Conservation (phyloP, 2,888 invertebrate genomes). For the Drosophila seclusa region DNA sequence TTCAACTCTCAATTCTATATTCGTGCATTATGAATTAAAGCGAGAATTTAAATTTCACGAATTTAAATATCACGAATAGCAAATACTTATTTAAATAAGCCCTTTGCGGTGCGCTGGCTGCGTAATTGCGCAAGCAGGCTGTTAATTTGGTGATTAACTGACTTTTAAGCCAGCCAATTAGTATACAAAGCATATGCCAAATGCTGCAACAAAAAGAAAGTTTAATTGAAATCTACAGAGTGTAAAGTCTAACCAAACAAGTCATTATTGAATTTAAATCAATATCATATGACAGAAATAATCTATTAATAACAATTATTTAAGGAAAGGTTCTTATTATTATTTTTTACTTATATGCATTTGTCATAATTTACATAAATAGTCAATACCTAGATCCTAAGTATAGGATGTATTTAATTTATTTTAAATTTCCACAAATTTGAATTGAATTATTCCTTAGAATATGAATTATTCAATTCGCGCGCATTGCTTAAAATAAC, state of each 20-base stretch:
- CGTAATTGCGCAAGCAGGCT: slow-evolving; percentile 37
- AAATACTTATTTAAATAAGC: slow-evolving; percentile 20
- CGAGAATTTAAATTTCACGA: slow-evolving; percentile 17
- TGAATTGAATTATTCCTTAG: background rate
- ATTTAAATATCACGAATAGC: slow-evolving; percentile 39
- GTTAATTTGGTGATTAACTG: slow-evolving; percentile 31
- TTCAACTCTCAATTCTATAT: slow-evolving; percentile 22
- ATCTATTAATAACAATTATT: background rate
- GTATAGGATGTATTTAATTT: background rate
- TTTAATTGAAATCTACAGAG: background rate
- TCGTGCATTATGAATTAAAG: slow-evolving; percentile 43
- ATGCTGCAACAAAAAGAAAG: background rate
- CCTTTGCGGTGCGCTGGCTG: slow-evolving; percentile 5
- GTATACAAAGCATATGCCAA: slow-evolving; percentile 1
- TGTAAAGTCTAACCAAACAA: background rate
- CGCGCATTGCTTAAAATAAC: background rate
- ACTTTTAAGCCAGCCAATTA: slow-evolving; percentile 35
- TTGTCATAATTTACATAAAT: background rate
- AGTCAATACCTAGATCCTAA: background rate
- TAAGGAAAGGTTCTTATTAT: background rate
- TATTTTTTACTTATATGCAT: background rate
- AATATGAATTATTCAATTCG: background rate
- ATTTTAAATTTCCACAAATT: background rate
- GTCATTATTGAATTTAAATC: background rate
- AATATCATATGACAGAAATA: background rate